A percentile compares a stretch with the other conserved stretches of the same genome.
Evolutionary conservation across 2,797 vertebrate species (phyloP).

Genomic region (Chaunax sp.): DNA sequence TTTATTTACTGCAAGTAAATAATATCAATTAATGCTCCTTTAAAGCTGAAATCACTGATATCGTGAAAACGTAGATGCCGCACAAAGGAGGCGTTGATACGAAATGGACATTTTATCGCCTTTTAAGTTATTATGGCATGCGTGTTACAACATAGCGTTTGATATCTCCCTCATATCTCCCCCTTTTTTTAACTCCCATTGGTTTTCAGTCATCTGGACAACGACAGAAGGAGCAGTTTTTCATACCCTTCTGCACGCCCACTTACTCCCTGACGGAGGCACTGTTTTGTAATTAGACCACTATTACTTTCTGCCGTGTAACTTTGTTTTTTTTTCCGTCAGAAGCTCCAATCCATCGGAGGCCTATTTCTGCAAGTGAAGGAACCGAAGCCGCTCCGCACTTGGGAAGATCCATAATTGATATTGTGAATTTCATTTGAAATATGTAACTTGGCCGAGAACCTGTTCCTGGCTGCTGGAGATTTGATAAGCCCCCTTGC

Average conservation of each 20-base stretch:
- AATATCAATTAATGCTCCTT: no score
- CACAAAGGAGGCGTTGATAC: no score
- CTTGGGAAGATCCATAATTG: conserved; percentile 65
- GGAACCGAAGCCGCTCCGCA: conserved; percentile 47
- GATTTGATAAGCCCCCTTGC: conserved; percentile 68
- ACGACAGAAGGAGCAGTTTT: conserved; percentile 70
- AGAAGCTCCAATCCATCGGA: conserved; percentile 61
- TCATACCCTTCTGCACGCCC: conserved; percentile 56
- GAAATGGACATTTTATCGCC: no score
- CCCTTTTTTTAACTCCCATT: conserved; percentile 51
- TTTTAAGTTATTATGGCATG: no score
- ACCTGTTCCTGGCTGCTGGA: conserved; percentile 69
- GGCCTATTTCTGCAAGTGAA: conserved; percentile 52
- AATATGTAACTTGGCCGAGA: conserved; percentile 64
- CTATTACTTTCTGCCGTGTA: conserved; percentile 70
- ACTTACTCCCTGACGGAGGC: conserved; percentile 65
- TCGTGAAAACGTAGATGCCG: no score
- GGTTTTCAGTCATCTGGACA: conserved; percentile 71
- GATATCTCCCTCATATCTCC: conserved; percentile 41
- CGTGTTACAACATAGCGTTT: no score
- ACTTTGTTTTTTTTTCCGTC: conserved; percentile 58
- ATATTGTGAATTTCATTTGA: conserved; percentile 65
- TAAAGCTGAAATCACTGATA: no score
- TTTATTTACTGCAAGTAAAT: no score
- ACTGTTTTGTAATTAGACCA: conserved; percentile 69